These are phyloP conservation scores for Cottoperca gobio DNA, from an alignment of 2,797 vertebrate species.

Conservation along the genomic window DNA sequence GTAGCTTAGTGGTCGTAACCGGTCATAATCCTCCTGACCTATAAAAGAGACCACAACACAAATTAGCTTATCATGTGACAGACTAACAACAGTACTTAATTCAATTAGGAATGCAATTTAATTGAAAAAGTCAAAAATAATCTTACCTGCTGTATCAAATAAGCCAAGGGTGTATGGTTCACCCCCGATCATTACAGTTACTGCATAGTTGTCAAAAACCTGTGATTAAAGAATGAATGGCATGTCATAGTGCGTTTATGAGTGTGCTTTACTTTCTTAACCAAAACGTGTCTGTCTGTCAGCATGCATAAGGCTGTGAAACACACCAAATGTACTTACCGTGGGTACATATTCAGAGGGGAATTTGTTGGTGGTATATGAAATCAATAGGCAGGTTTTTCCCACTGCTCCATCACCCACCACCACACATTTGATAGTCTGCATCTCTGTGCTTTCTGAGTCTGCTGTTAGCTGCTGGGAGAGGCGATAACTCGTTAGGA, in stretches of 20 bases:
- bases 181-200: slow-evolving; percentile 87
- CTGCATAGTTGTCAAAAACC: slow-evolving; percentile 89
- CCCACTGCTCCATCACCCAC: slow-evolving; percentile 89
- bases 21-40: slow-evolving; percentile 89
- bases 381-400: slow-evolving; percentile 89
- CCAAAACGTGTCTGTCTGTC: background rate
- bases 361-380: slow-evolving; percentile 89
- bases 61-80: background rate
- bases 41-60: background rate
- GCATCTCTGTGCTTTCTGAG: slow-evolving; percentile 78
- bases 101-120: background rate
- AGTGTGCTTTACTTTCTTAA: background rate
- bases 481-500: slow-evolving; percentile 12
- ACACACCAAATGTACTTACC: slow-evolving; percentile 70
- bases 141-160: slow-evolving; percentile 87
- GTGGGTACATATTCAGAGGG: slow-evolving; percentile 88
- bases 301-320: background rate
- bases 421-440: slow-evolving; percentile 89
- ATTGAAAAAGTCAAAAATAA: background rate
- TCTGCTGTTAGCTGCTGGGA: slow-evolving; percentile 45
- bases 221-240: slow-evolving; percentile 26
- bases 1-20: slow-evolving; percentile 87
- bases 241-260: background rate
- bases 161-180: slow-evolving; percentile 87
- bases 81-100: background rate